A percentile compares a stretch with the other conserved stretches of the same genome.
These are phyloP conservation scores for Neolamprologus tretocephalus DNA, from an alignment of 2,113 vertebrate genomes.

Conservation along the genomic window DNA sequence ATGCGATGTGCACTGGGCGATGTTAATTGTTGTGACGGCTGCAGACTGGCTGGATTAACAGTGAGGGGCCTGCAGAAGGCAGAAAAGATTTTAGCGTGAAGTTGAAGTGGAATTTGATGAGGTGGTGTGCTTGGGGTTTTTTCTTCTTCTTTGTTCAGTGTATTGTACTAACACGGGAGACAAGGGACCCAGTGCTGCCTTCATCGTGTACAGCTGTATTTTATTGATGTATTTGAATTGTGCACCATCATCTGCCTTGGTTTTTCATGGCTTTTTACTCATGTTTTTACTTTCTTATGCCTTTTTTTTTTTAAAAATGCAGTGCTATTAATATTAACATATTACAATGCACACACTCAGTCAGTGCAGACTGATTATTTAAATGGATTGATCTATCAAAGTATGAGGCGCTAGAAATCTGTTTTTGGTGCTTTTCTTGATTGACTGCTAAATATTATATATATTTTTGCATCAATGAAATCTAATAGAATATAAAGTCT, in stretches of 20 bases:
- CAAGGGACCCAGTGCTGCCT: slow-evolving; percentile 9
- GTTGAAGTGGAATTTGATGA: background rate
- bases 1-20: background rate
- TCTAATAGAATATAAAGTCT: background rate
- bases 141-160: background rate
- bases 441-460: background rate
- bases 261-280: background rate
- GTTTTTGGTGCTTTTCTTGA: background rate
- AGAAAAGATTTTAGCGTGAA: background rate
- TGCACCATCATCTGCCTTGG: slow-evolving; percentile 1
- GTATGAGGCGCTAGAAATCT: background rate
- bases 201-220: background rate
- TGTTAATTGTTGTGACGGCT: background rate
- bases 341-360: background rate
- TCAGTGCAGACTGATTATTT: background rate
- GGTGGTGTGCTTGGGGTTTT: background rate
- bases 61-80: background rate
- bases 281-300: background rate
- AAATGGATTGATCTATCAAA: background rate
- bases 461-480: background rate
- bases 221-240: background rate
- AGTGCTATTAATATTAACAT: background rate
- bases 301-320: background rate
- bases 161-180: background rate
- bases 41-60: background rate